phyloP scores from a whole-genome alignment of 2,888 invertebrate genomes.

The Pilophorus perplexus region DNA sequence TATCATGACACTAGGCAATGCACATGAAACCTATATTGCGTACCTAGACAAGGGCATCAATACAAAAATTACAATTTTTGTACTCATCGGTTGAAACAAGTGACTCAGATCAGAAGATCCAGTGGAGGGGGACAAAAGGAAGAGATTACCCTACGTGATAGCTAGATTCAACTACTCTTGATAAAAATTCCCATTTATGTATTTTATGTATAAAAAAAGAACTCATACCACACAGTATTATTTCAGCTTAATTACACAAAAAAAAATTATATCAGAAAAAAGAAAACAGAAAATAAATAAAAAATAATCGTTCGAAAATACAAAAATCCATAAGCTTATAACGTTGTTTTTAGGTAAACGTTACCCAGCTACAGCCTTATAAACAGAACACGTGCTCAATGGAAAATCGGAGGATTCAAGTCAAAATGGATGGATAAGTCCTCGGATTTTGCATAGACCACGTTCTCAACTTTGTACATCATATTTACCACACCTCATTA shows the following conservation, averaged over 20 bases:
- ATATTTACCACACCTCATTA: constrained; percentile 10
- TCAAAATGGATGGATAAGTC: background rate
- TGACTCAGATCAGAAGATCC: too few relatives aligned
- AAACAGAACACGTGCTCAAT: constrained; percentile 24
- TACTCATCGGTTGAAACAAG: too few relatives aligned
- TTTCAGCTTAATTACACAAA: constrained; percentile 6
- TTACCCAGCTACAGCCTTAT: constrained; percentile 22
- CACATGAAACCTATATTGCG: too few relatives aligned
- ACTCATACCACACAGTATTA: constrained; percentile 9
- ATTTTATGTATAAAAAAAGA: too few relatives aligned
- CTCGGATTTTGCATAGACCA: constrained; percentile 22
- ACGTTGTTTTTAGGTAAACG: constrained; percentile 7
- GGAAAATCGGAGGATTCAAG: constrained; percentile 21
- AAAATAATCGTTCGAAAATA: constrained; percentile 25
- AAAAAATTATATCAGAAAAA: constrained; percentile 6
- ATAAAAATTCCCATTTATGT: too few relatives aligned
- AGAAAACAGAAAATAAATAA: constrained; percentile 3
- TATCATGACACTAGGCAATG: too few relatives aligned
- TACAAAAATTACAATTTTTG: too few relatives aligned
- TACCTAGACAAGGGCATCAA: too few relatives aligned
- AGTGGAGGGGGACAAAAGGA: too few relatives aligned
- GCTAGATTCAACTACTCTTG: too few relatives aligned
- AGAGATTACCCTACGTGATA: too few relatives aligned
- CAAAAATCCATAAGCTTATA: constrained; percentile 10
- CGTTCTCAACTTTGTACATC: constrained; percentile 24